Percentiles rank a stretch among this genome's conserved stretches.
Conservation (phyloP, 2,113 vertebrate species). For the Microtus montanus region DNA sequence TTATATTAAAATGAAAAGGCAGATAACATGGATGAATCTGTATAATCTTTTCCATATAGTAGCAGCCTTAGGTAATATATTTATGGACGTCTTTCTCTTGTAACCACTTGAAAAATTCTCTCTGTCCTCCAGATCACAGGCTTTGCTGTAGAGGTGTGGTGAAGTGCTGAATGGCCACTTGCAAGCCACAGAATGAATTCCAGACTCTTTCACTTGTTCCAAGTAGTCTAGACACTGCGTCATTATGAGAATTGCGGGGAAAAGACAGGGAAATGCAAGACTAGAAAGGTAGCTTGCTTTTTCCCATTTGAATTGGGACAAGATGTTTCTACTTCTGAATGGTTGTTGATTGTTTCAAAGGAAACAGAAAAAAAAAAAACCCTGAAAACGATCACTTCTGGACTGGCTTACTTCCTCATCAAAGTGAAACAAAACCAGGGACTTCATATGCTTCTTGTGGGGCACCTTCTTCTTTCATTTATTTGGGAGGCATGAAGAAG, state of each 20-base stretch:
- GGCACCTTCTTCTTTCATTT: constrained; percentile 10
- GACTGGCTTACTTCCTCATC: background rate
- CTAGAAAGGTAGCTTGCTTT: constrained; percentile 10
- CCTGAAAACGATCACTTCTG: background rate
- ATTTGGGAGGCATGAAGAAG: background rate
- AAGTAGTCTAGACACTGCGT: constrained; percentile 86
- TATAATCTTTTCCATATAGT: background rate
- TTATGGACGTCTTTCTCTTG: background rate
- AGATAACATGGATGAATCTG: background rate
- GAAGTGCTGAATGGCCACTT: constrained; percentile 72
- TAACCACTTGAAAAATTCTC: constrained; percentile 48
- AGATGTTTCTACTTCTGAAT: constrained; percentile 53
- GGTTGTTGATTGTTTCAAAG: constrained; percentile 45
- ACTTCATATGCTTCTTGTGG: background rate
- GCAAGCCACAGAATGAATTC: constrained; percentile 78
- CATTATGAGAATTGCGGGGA: constrained; percentile 78
- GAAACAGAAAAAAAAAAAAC: constrained; percentile 23
- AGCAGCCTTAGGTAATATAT: background rate
- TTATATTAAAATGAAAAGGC: background rate
- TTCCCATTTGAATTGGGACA: constrained; percentile 50
- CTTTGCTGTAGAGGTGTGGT: constrained; percentile 41
- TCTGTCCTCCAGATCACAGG: constrained; percentile 12
- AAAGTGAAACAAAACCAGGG: background rate
- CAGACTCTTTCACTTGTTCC: constrained; percentile 73
- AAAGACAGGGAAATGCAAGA: background rate